Conservation (phyloP, 2,113 vertebrate genomes). For the Zosterops borbonicus region DNA sequence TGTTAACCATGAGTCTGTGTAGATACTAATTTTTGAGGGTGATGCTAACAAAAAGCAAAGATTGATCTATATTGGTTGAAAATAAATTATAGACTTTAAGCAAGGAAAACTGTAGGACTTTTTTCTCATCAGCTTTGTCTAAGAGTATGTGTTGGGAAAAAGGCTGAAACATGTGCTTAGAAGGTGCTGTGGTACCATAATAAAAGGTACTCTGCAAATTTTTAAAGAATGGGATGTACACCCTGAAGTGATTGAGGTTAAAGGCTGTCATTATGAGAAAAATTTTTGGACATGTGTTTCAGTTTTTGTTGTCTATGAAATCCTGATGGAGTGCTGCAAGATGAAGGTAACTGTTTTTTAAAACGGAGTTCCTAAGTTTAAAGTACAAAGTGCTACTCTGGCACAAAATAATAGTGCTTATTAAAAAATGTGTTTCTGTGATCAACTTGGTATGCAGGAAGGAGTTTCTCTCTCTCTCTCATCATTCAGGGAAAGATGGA, state of each 20-base stretch:
- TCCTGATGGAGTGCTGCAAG: background rate
- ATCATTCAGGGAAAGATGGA: background rate
- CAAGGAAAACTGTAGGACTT: background rate
- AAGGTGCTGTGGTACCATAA: background rate
- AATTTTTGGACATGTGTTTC: background rate
- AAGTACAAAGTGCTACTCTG: background rate
- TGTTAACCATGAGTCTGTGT: slow-evolving; percentile 38
- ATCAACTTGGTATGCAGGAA: background rate
- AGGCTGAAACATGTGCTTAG: background rate
- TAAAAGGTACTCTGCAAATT: background rate
- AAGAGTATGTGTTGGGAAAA: background rate
- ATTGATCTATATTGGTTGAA: background rate
- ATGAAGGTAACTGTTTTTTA: background rate
- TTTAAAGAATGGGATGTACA: background rate
- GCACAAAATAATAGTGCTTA: background rate
- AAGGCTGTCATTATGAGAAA: background rate
- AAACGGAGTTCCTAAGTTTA: background rate
- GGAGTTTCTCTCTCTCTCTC: background rate
- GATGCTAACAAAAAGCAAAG: background rate
- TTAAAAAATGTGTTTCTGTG: background rate
- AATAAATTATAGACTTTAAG: background rate
- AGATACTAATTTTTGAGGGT: slow-evolving; percentile 4
- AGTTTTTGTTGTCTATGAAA: background rate
- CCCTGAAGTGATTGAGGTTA: background rate
- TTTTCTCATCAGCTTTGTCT: background rate